These are phyloP conservation scores for Falco peregrinus DNA, from an alignment of 2,797 vertebrate species.

Conservation along the genomic window DNA sequence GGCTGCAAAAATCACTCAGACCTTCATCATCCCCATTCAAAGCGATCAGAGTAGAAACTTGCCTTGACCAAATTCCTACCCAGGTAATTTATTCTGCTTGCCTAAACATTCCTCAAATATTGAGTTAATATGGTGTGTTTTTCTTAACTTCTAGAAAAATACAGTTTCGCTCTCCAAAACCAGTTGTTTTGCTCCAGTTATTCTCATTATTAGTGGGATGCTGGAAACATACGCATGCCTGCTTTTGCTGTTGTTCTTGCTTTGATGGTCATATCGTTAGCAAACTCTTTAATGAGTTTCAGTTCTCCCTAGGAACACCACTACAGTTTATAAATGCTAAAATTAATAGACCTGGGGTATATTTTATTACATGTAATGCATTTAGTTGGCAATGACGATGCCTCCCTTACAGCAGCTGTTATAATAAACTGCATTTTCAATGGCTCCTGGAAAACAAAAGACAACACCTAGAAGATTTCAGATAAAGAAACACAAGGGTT, in stretches of 20 bases:
- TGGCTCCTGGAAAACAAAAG: slow-evolving; percentile 57
- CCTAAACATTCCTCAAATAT: not conserved
- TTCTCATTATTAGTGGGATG: not conserved
- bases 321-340: slow-evolving; percentile 47
- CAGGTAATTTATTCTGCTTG: not conserved
- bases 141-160: not conserved
- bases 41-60: not conserved
- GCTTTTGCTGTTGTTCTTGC: not conserved
- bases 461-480: slow-evolving; percentile 14
- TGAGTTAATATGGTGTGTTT: not conserved
- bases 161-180: not conserved
- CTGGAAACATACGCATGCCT: not conserved
- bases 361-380: slow-evolving; percentile 54
- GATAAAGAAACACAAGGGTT: slow-evolving; percentile 41
- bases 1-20: not conserved
- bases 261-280: slow-evolving; percentile 12
- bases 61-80: not conserved
- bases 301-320: not conserved
- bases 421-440: slow-evolving; percentile 49
- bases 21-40: not conserved
- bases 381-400: slow-evolving; percentile 33
- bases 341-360: slow-evolving; percentile 59
- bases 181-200: not conserved
- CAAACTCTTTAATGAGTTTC: slow-evolving; percentile 34
- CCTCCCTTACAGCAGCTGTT: slow-evolving; percentile 39